Base-by-base conservation (phyloP, 2,113 vertebrate genomes). In the Eonycteris spelaea region DNA sequence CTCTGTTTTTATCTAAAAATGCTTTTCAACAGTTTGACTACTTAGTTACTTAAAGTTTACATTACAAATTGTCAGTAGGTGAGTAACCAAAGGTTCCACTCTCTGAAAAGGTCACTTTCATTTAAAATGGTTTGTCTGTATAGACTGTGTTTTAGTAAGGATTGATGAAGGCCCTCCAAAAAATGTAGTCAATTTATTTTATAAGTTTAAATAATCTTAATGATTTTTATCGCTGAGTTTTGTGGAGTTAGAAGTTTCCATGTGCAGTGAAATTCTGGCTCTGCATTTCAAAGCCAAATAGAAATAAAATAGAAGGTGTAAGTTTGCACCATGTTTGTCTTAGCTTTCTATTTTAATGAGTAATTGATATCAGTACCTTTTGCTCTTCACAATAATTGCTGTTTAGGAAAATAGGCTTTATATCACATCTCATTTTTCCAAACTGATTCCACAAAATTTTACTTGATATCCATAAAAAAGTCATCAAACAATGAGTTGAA, bases 351-450 rank as follows among this genome's bases (percentile, higher is more conserved):
- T 82, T 96, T 94, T 95, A 74, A 94, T 35, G 68, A 95, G 26
- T 86, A 82, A 95, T 89, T 89, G 79, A 84, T 96, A 96, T 61
- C 67, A 84, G 4, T 95, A 68, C 90, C 67, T 85, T 88, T 89
- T 86, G 91, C 80, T 75, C 91, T 86, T 91, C 24, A 95, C 91
- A 95, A 91, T 83, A 51, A 74, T 68, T 78, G 57, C 83, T 57
- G 11, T 53, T 84, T 94, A 88, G 48, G 33, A 70, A 94, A 96
- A 86, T 96, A 78, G 28, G 48, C 85, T 96, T 97, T 96, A 67
- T 83, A 89, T 83, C 43, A 93, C 89, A 91, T 91, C 22, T 95
- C 21, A 67, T 67, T 78, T 96, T 96, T 65, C 43, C 59, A 94
- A 94, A 21, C 14, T 79, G 43, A 95, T 83, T 91, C 14, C 83